These are phyloP conservation scores for Notodonta ziczac DNA, from an alignment of 2,888 invertebrate genomes.

Conservation along the genomic window DNA sequence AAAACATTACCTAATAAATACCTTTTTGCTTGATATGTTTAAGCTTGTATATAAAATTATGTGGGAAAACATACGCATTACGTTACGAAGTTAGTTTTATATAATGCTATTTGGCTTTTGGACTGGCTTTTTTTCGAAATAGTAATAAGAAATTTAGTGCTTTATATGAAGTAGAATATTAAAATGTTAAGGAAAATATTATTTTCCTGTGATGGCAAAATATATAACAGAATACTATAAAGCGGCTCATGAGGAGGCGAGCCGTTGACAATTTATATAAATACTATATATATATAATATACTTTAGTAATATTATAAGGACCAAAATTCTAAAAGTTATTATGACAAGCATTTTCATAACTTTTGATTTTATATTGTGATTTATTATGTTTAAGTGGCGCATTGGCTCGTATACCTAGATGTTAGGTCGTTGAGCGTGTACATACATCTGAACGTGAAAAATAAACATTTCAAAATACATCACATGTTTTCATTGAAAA, in stretches of 20 bases:
- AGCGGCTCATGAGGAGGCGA: conserved; percentile 22
- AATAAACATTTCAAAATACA: conserved; percentile 72
- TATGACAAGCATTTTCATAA: conserved; percentile 53
- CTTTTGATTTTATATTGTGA: conserved; percentile 72
- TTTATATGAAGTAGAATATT: conserved; percentile 59
- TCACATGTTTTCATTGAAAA: conserved; percentile 24
- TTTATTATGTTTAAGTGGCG: conserved; percentile 70
- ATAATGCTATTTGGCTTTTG: conserved; percentile 75
- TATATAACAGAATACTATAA: conserved; percentile 28
- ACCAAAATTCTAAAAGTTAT: conserved; percentile 62
- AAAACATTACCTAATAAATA: conserved; percentile 35
- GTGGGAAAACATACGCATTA: conserved; percentile 85
- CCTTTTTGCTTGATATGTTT: conserved; percentile 51
- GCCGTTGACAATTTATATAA: conserved; percentile 33
- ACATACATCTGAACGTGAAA: conserved; percentile 68
- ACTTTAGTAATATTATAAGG: conserved; percentile 42
- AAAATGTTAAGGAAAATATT: conserved; percentile 44
- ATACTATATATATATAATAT: conserved; percentile 11
- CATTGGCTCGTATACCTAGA: conserved; percentile 60
- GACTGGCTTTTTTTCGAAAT: conserved; percentile 75
- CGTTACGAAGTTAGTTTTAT: conserved; percentile 79
- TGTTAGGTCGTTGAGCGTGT: conserved; percentile 67
- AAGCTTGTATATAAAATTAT: conserved; percentile 75
- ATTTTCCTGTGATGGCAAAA: conserved; percentile 51
- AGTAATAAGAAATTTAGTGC: conserved; percentile 64